A percentile compares a stretch with the other conserved stretches of the same genome.
These are phyloP conservation scores for Hecatera dysodea DNA, from an alignment of 2,888 invertebrate species.

Conservation along the genomic window DNA sequence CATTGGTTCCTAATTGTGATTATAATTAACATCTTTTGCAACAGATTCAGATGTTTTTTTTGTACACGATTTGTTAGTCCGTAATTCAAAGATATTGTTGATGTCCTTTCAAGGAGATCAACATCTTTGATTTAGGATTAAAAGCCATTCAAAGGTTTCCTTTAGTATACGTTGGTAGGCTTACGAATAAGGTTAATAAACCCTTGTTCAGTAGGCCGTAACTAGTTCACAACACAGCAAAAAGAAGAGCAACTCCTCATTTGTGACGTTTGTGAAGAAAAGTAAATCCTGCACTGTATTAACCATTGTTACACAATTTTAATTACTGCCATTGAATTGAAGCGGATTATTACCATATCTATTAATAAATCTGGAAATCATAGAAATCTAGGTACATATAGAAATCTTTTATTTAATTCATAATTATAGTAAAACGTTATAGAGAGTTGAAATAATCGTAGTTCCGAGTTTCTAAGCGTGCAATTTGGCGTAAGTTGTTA, in stretches of 20 bases:
- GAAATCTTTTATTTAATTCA: background rate
- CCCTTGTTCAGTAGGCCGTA: conserved; percentile 7
- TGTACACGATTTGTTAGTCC: background rate
- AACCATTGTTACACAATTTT: conserved; percentile 24
- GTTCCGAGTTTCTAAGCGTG: conserved; percentile 37
- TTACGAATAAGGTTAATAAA: conserved; percentile 5
- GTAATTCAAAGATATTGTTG: background rate
- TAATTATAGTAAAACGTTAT: conserved; percentile 9
- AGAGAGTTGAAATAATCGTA: conserved; percentile 27
- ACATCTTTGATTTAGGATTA: too few species aligned
- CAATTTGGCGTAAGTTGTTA: conserved; percentile 40
- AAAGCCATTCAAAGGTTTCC: background rate
- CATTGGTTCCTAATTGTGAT: background rate
- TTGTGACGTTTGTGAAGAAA: conserved; percentile 22
- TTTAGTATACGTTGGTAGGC: background rate
- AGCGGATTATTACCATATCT: background rate
- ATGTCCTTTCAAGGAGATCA: too few species aligned
- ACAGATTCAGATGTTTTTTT: background rate
- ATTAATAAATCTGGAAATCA: background rate
- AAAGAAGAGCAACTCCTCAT: conserved; percentile 18
- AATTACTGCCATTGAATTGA: background rate
- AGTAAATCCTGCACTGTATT: conserved; percentile 3
- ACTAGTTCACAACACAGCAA: conserved; percentile 17
- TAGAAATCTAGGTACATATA: too few species aligned
- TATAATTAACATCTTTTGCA: background rate